Conservation (phyloP, 2,888 invertebrate species). For the Amphipyra tragopoginis region DNA sequence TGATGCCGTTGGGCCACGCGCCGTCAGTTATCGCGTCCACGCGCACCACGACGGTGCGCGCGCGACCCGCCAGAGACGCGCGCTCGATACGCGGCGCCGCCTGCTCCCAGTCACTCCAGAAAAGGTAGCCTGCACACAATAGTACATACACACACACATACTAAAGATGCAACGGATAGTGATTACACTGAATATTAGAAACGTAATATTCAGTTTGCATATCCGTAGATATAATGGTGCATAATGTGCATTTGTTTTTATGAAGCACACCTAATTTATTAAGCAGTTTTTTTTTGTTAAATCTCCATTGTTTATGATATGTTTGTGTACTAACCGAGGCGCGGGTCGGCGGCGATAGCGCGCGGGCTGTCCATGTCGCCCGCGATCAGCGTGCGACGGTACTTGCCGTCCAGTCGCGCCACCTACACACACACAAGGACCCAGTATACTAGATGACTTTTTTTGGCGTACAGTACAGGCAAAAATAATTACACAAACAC, state of each 20-base stretch:
- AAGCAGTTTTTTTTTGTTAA: too few relatives aligned
- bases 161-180: too few relatives aligned
- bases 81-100: conserved; percentile 95
- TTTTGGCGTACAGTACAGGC: background rate
- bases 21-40: conserved; percentile 89
- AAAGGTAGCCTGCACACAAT: conserved; percentile 87
- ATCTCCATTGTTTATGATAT: background rate
- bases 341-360: conserved; percentile 95
- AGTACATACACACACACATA: too few relatives aligned
- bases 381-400: conserved; percentile 93
- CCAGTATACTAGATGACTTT: too few relatives aligned
- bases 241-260: too few relatives aligned
- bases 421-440: conserved; percentile 64
- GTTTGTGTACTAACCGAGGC: conserved; percentile 82
- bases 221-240: too few relatives aligned
- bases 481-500: too few relatives aligned
- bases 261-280: too few relatives aligned
- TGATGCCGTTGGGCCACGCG: conserved; percentile 96
- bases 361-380: conserved; percentile 96
- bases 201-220: too few relatives aligned
- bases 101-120: conserved; percentile 97
- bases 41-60: conserved; percentile 90
- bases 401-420: conserved; percentile 90
- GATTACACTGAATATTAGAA: too few relatives aligned
- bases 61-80: conserved; percentile 94